Conservation (phyloP, 2,888 invertebrate genomes). For the Epiblema foenella region DNA sequence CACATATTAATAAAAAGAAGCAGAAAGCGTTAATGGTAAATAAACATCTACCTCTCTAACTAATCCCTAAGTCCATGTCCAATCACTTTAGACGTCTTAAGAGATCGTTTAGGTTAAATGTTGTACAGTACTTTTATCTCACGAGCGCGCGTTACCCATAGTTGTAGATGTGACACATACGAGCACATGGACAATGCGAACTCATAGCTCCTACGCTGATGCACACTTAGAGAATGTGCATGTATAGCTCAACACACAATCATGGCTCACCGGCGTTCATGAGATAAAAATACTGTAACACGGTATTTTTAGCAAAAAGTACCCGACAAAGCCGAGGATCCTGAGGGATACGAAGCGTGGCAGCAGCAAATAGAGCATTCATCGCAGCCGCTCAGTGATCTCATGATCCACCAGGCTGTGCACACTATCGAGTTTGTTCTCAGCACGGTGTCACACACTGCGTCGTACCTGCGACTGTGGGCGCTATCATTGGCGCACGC, state of each 20-base stretch:
- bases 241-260: no score
- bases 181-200: no score
- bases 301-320: slow-evolving; percentile 2
- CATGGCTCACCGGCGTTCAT: no score
- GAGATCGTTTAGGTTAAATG: no score
- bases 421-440: slow-evolving; percentile 95
- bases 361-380: slow-evolving; percentile 50
- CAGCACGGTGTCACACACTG: slow-evolving; percentile 95
- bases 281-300: background rate
- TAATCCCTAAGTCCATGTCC: no score
- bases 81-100: no score
- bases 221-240: no score
- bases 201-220: no score
- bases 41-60: background rate
- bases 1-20: slow-evolving; percentile 7
- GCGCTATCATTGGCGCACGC: slow-evolving; percentile 94
- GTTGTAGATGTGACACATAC: no score
- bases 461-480: slow-evolving; percentile 95
- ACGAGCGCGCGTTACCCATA: no score
- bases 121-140: no score
- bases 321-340: background rate
- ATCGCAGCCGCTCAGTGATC: slow-evolving; percentile 84
- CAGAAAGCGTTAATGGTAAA: slow-evolving; percentile 5
- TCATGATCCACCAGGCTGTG: slow-evolving; percentile 92
- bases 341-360: background rate